These are phyloP conservation scores for Hipposideros armiger DNA, from an alignment of 2,113 vertebrate species.

Conservation along the genomic window DNA sequence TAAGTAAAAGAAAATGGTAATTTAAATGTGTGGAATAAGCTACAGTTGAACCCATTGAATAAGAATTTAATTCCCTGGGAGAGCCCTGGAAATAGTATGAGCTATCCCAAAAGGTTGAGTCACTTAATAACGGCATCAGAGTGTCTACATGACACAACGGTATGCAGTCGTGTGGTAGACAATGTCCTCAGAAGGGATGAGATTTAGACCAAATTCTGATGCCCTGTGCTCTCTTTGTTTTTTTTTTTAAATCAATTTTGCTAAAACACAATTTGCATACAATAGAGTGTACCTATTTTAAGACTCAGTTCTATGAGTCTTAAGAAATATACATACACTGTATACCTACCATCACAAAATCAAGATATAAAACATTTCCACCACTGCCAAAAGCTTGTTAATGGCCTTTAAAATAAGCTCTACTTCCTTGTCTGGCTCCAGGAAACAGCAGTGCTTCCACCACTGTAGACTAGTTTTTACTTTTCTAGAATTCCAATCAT, in stretches of 20 bases:
- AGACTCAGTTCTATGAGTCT: neutral
- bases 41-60: neutral
- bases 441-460: neutral
- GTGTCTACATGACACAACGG: neutral
- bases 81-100: neutral
- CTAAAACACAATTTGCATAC: neutral
- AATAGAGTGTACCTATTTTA: neutral
- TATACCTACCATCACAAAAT: neutral
- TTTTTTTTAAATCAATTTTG: neutral
- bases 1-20: neutral
- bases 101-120: neutral
- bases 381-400: neutral
- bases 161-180: neutral
- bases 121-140: neutral
- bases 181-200: rapidly evolving
- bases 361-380: neutral
- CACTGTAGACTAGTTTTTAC: neutral
- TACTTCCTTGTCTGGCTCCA: neutral
- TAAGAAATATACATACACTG: neutral
- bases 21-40: neutral
- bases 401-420: neutral
- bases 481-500: neutral
- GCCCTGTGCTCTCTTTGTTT: neutral
- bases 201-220: neutral
- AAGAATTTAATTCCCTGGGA: neutral